phyloP scores from a whole-genome alignment of 2,797 vertebrate genomes.

The Nannoperca obscura region DNA sequence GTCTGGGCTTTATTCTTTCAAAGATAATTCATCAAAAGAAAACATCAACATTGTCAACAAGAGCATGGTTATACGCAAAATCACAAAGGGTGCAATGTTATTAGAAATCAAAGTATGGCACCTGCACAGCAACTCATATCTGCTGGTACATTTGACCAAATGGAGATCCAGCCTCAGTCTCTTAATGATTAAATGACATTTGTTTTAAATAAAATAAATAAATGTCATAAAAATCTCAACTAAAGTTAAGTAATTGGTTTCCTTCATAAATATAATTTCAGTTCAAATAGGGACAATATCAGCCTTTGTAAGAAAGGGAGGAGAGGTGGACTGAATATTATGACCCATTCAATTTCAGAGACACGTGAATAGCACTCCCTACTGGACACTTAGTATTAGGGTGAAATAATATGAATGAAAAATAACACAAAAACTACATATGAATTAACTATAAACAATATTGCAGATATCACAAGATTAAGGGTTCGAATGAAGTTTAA shows the following conservation, averaged over 20 bases:
- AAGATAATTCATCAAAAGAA: not conserved
- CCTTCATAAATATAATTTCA: not conserved
- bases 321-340: not conserved
- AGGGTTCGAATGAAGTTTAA: not conserved
- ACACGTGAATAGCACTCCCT: slow-evolving; percentile 39
- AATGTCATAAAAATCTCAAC: not conserved
- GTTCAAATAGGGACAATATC: not conserved
- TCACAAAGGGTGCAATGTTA: not conserved
- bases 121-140: not conserved
- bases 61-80: not conserved
- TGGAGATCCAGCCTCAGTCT: not conserved
- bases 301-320: not conserved
- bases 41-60: not conserved
- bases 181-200: not conserved
- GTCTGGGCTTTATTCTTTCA: not conserved
- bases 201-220: not conserved
- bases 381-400: slow-evolving; percentile 28
- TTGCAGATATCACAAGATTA: not conserved
- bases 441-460: not conserved
- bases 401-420: not conserved
- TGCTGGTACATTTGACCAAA: not conserved
- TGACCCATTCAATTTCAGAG: not conserved
- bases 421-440: not conserved
- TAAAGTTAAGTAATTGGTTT: not conserved
- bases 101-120: not conserved